Evolutionary conservation across 1,140 invertebrate species (phyloP), one percentile per base, ranked within the genome.

Genomic region (Drosophila rufa): DNA sequence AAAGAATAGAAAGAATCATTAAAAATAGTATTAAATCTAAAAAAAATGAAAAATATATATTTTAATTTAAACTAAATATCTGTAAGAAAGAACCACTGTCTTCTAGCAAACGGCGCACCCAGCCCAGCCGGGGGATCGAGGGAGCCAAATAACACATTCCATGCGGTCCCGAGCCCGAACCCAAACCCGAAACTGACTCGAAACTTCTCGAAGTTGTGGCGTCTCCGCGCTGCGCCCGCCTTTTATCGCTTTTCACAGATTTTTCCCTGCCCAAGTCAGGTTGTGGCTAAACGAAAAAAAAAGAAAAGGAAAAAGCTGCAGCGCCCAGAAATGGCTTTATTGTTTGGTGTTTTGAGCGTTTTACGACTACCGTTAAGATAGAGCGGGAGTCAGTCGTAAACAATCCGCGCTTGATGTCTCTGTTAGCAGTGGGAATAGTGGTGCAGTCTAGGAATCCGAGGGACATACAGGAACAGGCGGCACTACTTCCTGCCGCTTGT

Each of bases 201-300:
- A 75, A 75, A 48, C 70, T 76, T 76, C 70, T 58, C 53, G 60
- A 51, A 33, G 38, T 60, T 56, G 38, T 55, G 33, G 47, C 15
- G 17, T 60, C 59, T 75, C 27, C 36, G 4, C 51, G 51, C 25
- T 47, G 73, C 40, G 36, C 40, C 62, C 40, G 56, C 64, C 69
- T 81, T 80, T 90, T 79, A 90, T 90, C 80, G 84, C 85, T 89
- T 90, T 90, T 90, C 84, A 81, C 61, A 90, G 84, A 90, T 89
- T 89, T 87, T 89, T 83, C 84, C 78, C 66, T 61, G 62, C 45
- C 65, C 69, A 61, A 78, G 78, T 58, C 71, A 65, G 82, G 73
- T 77, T 75, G 48, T 66, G 46, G 60, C 30, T 51, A 27, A 30
- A 22, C 40, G 4, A 38, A 17, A 42, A 15, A 14, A 40, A 19